Percentiles rank a stretch among this genome's conserved stretches.
phyloP scores from a whole-genome alignment of 2,888 invertebrate genomes.

The Agriopis leucophaearia region DNA sequence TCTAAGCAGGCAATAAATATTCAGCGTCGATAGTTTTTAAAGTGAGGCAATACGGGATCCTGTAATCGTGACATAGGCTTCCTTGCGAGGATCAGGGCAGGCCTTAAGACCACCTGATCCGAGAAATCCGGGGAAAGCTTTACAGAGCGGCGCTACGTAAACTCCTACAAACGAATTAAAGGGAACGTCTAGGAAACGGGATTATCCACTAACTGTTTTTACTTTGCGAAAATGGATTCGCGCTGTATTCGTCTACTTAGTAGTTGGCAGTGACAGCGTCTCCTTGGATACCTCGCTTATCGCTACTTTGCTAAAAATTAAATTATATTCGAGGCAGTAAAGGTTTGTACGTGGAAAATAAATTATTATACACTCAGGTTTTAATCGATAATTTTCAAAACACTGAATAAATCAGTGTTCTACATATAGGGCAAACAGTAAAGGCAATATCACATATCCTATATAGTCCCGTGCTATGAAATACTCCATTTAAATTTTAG shows the following conservation, averaged over 20 bases:
- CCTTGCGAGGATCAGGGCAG: conserved; percentile 58
- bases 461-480: too few species aligned
- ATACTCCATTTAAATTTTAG: too few species aligned
- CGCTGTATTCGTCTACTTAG: conserved; percentile 42
- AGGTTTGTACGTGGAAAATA: too few species aligned
- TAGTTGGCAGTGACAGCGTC: conserved; percentile 32
- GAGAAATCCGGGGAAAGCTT: conserved; percentile 56
- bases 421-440: too few species aligned
- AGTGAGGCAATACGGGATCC: conserved; percentile 51
- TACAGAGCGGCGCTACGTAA: conserved; percentile 55
- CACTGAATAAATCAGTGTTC: too few species aligned
- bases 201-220: conserved; percentile 67
- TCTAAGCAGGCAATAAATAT: conserved; percentile 38
- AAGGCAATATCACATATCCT: too few species aligned
- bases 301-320: not conserved
- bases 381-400: too few species aligned
- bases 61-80: conserved; percentile 61
- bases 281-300: conserved; percentile 13
- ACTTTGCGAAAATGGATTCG: conserved; percentile 59
- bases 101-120: conserved; percentile 66
- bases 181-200: conserved; percentile 63
- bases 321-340: not conserved
- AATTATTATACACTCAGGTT: too few species aligned
- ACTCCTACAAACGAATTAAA: conserved; percentile 71
- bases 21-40: conserved; percentile 51